phyloP scores from a whole-genome alignment of 2,888 invertebrate genomes.

The Rapana venosa region DNA sequence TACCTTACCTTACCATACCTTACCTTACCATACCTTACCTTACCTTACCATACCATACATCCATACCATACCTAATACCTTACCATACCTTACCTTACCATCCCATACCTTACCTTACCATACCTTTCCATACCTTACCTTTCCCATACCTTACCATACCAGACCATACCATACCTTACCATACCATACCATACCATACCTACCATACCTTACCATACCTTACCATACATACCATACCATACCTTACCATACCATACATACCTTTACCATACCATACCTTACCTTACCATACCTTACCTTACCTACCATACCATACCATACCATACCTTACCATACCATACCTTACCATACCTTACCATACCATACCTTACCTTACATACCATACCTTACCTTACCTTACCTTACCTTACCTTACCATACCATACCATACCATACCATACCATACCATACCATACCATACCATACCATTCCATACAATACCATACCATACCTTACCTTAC shows the following conservation, averaged over 20 bases:
- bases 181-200: background rate
- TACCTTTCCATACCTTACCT: background rate
- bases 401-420: background rate
- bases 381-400: background rate
- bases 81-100: too few species aligned
- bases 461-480: background rate
- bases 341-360: background rate
- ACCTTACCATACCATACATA: constrained; percentile 7
- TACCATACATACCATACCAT: background rate
- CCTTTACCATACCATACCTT: constrained; percentile 12
- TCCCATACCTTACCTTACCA: too few species aligned
- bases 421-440: constrained; percentile 11
- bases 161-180: constrained; percentile 14
- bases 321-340: background rate
- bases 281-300: too few species aligned
- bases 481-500: background rate
- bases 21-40: too few species aligned
- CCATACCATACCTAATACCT: too few species aligned
- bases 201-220: constrained; percentile 5
- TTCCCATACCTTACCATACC: constrained; percentile 8
- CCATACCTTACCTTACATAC: background rate
- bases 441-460: background rate
- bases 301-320: too few species aligned
- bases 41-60: too few species aligned
- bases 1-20: too few species aligned